phyloP scores from a whole-genome alignment of 2,113 vertebrate genomes.

The Gymnobelideus leadbeateri region DNA sequence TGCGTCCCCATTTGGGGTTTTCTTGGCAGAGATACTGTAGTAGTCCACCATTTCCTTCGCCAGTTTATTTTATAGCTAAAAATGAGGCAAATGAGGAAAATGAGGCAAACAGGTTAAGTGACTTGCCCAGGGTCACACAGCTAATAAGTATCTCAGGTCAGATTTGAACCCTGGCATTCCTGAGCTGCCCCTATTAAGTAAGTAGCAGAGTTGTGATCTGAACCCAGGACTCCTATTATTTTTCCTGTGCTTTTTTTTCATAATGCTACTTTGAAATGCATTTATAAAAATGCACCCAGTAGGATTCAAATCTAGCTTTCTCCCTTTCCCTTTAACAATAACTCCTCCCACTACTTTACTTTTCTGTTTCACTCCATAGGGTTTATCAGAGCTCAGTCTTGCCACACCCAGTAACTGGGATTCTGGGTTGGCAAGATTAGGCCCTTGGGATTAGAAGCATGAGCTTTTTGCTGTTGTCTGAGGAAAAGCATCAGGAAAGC shows the following conservation, averaged over 20 bases:
- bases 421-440: not conserved
- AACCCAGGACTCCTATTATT: not conserved
- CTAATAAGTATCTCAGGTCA: not conserved
- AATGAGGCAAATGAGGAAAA: not conserved
- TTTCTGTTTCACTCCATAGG: not conserved
- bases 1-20: not conserved
- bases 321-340: not conserved
- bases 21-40: not conserved
- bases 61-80: not conserved
- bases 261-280: not conserved
- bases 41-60: not conserved
- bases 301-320: not conserved
- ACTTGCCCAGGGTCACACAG: not conserved
- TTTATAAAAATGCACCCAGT: not conserved
- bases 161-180: not conserved
- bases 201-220: not conserved
- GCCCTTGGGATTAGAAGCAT: not conserved
- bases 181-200: not conserved
- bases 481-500: not conserved
- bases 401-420: not conserved
- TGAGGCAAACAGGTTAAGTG: not conserved
- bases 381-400: not conserved
- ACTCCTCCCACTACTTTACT: not conserved
- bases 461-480: not conserved
- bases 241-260: not conserved